Conservation (phyloP, 1,140 invertebrate species). For the Atta colombica region DNA sequence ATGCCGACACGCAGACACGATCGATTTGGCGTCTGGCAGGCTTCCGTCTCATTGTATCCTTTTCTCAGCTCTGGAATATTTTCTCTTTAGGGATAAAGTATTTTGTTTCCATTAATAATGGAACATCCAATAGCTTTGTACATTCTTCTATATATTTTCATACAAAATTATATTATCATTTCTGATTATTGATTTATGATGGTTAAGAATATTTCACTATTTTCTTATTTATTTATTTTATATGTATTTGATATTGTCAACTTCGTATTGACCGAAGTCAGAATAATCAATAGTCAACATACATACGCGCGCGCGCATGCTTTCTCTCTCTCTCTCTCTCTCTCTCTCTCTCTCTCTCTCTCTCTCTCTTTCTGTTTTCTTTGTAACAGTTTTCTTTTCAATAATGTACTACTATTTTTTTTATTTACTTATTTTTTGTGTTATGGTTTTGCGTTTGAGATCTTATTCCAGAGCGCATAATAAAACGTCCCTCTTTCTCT, state of each 20-base stretch:
- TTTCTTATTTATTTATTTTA: not conserved
- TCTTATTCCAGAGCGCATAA: too few species aligned
- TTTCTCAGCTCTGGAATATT: constrained; percentile 20
- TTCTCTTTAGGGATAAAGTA: not conserved
- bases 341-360: not conserved
- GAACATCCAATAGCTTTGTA: not conserved
- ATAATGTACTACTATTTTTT: too few species aligned
- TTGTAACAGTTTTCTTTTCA: too few species aligned
- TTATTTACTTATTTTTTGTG: too few species aligned
- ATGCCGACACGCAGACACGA: constrained; percentile 69
- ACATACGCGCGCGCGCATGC: not conserved
- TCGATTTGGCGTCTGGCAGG: constrained; percentile 72
- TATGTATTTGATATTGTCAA: not conserved
- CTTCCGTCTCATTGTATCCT: constrained; percentile 43
- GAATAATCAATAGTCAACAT: constrained; percentile 23
- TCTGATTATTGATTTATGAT: not conserved
- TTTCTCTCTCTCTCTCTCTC: not conserved
- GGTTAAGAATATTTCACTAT: not conserved
- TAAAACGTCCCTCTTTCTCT: too few species aligned
- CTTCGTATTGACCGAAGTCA: not conserved
- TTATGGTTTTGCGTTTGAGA: too few species aligned
- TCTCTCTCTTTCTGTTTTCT: not conserved
- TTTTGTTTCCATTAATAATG: not conserved
- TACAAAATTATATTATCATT: not conserved
- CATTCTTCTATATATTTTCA: not conserved